These are phyloP conservation scores for Myiozetetes cayanensis DNA, from an alignment of 2,113 vertebrate genomes.

Conservation along the genomic window DNA sequence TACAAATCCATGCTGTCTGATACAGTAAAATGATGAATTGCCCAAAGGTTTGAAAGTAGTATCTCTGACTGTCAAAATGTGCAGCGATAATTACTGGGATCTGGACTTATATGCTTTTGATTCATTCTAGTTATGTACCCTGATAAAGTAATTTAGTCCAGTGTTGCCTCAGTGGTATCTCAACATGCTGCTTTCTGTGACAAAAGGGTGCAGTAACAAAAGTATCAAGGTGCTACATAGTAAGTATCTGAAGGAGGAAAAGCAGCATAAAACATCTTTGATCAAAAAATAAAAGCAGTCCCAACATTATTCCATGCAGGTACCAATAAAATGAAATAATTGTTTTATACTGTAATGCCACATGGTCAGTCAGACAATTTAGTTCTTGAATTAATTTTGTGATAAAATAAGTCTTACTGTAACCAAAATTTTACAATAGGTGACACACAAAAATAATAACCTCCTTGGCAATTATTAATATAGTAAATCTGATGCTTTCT, in stretches of 20 bases:
- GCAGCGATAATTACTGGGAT: not conserved
- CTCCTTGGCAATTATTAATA: not conserved
- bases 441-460: not conserved
- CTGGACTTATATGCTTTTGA: not conserved
- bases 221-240: rapidly evolving
- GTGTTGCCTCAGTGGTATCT: not conserved
- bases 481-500: not conserved
- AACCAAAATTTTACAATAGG: not conserved
- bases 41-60: not conserved
- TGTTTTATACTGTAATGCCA: not conserved
- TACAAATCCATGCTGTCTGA: not conserved
- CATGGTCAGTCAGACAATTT: not conserved
- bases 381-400: not conserved
- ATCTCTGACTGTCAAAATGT: constrained; percentile 12
- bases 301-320: not conserved
- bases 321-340: not conserved
- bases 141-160: not conserved
- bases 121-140: not conserved
- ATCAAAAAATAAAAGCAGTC: not conserved
- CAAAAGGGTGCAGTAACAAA: not conserved
- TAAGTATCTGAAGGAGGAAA: not conserved
- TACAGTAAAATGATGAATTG: constrained; percentile 1
- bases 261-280: not conserved
- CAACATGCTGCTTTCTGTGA: not conserved
- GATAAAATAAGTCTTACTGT: not conserved